A percentile compares a stretch with the other conserved stretches of the same genome.
These are phyloP conservation scores for Ectropis crepuscularia DNA, from an alignment of 2,888 invertebrate genomes.

Conservation along the genomic window DNA sequence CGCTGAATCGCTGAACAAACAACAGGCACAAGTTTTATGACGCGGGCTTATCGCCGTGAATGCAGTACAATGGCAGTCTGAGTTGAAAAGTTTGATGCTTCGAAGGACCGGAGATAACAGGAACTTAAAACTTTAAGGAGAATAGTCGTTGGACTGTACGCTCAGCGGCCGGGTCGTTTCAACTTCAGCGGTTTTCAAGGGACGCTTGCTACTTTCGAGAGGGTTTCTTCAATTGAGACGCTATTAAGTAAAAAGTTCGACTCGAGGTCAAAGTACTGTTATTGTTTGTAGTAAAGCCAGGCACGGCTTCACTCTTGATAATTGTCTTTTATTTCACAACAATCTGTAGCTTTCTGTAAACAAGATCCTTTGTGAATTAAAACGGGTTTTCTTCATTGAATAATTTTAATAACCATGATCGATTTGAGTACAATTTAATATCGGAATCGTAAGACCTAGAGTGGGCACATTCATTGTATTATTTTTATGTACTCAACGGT, in stretches of 20 bases:
- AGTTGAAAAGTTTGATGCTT: constrained; percentile 30
- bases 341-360: too few relatives aligned
- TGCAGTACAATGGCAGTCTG: constrained; percentile 27
- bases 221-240: not conserved
- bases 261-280: not conserved
- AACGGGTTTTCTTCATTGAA: too few relatives aligned
- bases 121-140: constrained; percentile 26
- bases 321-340: too few relatives aligned
- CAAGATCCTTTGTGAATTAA: too few relatives aligned
- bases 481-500: too few relatives aligned
- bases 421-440: too few relatives aligned
- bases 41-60: constrained; percentile 32
- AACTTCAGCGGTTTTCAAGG: constrained; percentile 13
- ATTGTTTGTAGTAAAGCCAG: not conserved
- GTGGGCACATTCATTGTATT: too few relatives aligned
- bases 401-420: too few relatives aligned
- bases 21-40: constrained; percentile 32
- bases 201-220: not conserved
- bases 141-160: constrained; percentile 15
- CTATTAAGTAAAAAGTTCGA: not conserved
- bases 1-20: constrained; percentile 30
- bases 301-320: too few relatives aligned
- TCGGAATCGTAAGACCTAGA: too few relatives aligned
- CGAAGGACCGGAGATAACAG: constrained; percentile 31
- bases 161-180: constrained; percentile 11